These are phyloP conservation scores for Cynaeus angustus DNA, from an alignment of 2,888 invertebrate genomes.

Conservation along the genomic window DNA sequence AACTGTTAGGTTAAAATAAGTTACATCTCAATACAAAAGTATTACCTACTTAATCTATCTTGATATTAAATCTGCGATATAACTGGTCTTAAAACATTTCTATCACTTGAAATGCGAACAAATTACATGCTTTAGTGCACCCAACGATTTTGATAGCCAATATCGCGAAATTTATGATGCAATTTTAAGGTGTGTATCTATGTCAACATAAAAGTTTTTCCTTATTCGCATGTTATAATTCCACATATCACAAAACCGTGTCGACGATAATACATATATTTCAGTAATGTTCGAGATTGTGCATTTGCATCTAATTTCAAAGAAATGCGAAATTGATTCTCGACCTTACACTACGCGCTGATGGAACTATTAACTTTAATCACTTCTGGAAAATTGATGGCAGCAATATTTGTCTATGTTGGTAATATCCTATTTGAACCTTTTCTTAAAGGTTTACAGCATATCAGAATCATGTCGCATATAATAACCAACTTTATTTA, in stretches of 20 bases:
- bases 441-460: slow-evolving; percentile 41
- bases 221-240: background rate
- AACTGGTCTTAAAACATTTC: background rate
- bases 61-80: too few species aligned
- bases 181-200: background rate
- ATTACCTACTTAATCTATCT: too few species aligned
- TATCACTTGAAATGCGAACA: background rate
- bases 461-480: slow-evolving; percentile 39
- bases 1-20: too few species aligned
- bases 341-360: background rate
- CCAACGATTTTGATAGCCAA: background rate
- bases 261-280: slow-evolving; percentile 1
- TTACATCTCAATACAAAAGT: too few species aligned
- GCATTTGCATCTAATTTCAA: background rate
- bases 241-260: background rate
- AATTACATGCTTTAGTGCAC: background rate
- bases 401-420: slow-evolving; percentile 29
- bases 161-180: background rate
- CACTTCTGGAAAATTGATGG: slow-evolving; percentile 21
- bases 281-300: background rate
- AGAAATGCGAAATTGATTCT: background rate
- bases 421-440: slow-evolving; percentile 41
- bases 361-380: slow-evolving; percentile 12
- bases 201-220: background rate
- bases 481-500: slow-evolving; percentile 44